Percentiles rank a stretch among this genome's conserved stretches.
Evolutionary conservation across 2,888 invertebrate species (phyloP).

Genomic region (Boloria selene): DNA sequence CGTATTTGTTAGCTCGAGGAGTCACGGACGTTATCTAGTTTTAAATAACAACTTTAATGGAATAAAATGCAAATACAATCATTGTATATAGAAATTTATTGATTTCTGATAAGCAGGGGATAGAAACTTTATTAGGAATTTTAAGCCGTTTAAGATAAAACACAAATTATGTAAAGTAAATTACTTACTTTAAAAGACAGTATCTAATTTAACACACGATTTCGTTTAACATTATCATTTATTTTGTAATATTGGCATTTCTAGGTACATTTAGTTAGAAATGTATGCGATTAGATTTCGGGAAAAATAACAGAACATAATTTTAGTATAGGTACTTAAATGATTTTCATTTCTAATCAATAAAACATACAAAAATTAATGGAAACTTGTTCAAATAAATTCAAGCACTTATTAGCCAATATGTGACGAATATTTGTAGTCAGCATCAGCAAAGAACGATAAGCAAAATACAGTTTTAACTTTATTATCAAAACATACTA

Average conservation of each 20-base stretch:
- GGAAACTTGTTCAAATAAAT: too few species aligned
- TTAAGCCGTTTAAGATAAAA: conserved; percentile 25
- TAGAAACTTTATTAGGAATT: conserved; percentile 19
- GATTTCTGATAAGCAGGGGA: conserved; percentile 11
- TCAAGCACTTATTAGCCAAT: too few species aligned
- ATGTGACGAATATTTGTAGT: too few species aligned
- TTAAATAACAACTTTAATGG: conserved; percentile 12
- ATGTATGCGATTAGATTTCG: too few species aligned
- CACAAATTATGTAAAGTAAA: conserved; percentile 16
- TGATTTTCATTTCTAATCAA: too few species aligned
- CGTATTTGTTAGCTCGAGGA: conserved; percentile 3
- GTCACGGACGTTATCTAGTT: conserved; percentile 9
- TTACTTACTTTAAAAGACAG: conserved; percentile 2
- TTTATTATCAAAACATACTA: too few species aligned
- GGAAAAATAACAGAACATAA: too few species aligned
- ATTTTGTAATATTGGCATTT: not conserved
- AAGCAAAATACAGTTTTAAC: too few species aligned
- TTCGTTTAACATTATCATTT: not conserved
- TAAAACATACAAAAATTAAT: too few species aligned
- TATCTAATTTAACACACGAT: conserved; percentile 1
- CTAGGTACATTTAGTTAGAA: too few species aligned
- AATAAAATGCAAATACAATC: conserved; percentile 28
- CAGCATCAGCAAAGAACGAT: too few species aligned
- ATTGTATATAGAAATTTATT: conserved; percentile 26
- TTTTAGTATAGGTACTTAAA: too few species aligned